These are phyloP conservation scores for Harpagifer antarcticus DNA, from an alignment of 2,797 vertebrate genomes.

Conservation along the genomic window DNA sequence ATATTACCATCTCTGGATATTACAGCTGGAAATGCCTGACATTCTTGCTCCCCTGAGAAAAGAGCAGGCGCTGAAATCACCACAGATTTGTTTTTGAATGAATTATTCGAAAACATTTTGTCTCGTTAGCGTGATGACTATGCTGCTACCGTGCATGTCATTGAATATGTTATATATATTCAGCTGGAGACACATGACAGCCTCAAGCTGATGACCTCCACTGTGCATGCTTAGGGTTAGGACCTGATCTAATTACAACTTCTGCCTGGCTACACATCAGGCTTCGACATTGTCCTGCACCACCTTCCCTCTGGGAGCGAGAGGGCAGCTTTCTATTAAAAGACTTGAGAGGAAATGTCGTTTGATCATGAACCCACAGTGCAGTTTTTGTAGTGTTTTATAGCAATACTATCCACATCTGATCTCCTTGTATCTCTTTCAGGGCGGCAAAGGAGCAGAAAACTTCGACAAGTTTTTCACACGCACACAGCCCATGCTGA, in stretches of 20 bases:
- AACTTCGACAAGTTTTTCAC: slow-evolving; percentile 99
- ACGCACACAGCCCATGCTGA: slow-evolving; percentile 94
- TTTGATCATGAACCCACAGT: slow-evolving; percentile 8
- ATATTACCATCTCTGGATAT: slow-evolving; percentile 9
- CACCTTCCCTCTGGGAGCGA: slow-evolving; percentile 45
- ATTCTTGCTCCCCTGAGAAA: slow-evolving; percentile 33
- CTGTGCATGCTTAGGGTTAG: slow-evolving; percentile 45
- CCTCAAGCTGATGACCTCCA: slow-evolving; percentile 52
- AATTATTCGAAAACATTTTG: slow-evolving; percentile 4
- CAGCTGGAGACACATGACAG: slow-evolving; percentile 38
- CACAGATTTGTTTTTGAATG: slow-evolving; percentile 19
- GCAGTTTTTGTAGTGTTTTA: neutral
- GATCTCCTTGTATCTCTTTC: slow-evolving; percentile 47
- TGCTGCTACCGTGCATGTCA: slow-evolving; percentile 11
- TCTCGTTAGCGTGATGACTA: neutral
- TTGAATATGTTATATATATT: slow-evolving; percentile 13
- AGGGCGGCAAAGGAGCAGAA: slow-evolving; percentile 97
- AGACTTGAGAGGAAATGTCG: slow-evolving; percentile 26
- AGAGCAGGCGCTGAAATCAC: slow-evolving; percentile 15
- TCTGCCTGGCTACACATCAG: slow-evolving; percentile 47
- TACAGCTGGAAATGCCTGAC: slow-evolving; percentile 19
- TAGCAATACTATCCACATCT: neutral
- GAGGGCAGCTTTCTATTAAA: slow-evolving; percentile 50
- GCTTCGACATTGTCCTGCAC: slow-evolving; percentile 30
- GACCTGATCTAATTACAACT: slow-evolving; percentile 65